These are phyloP conservation scores for Numenius phaeopus DNA, from an alignment of 2,797 vertebrate species.

Conservation along the genomic window DNA sequence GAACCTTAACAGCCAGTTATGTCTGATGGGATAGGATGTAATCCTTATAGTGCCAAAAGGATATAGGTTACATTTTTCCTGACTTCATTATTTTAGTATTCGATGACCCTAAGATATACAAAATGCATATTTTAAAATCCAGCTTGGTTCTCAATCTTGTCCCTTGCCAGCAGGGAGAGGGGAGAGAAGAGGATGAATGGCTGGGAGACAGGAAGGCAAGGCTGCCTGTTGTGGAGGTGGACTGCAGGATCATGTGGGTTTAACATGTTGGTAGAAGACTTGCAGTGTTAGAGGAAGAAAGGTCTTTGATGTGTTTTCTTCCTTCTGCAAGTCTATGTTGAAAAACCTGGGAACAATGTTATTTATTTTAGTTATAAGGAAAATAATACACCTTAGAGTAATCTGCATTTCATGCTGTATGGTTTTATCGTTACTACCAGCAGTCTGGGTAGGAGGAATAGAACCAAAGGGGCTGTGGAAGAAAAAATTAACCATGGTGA, in stretches of 20 bases:
- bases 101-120: neutral
- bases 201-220: neutral
- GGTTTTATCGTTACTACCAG: neutral
- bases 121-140: neutral
- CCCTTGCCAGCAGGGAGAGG: neutral
- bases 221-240: neutral
- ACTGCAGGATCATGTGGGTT: neutral
- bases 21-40: neutral
- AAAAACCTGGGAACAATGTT: neutral
- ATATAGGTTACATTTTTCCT: neutral
- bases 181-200: neutral
- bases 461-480: neutral
- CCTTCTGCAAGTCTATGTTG: neutral
- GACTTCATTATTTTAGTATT: neutral
- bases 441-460: neutral
- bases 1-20: neutral
- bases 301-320: neutral
- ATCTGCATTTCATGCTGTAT: neutral
- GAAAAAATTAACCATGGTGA: neutral
- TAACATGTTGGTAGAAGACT: neutral
- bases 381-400: neutral
- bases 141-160: neutral
- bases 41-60: neutral
- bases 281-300: neutral
- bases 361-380: neutral